Base-by-base conservation (phyloP, 2,797 vertebrate species). In the Luscinia megarhynchos region DNA sequence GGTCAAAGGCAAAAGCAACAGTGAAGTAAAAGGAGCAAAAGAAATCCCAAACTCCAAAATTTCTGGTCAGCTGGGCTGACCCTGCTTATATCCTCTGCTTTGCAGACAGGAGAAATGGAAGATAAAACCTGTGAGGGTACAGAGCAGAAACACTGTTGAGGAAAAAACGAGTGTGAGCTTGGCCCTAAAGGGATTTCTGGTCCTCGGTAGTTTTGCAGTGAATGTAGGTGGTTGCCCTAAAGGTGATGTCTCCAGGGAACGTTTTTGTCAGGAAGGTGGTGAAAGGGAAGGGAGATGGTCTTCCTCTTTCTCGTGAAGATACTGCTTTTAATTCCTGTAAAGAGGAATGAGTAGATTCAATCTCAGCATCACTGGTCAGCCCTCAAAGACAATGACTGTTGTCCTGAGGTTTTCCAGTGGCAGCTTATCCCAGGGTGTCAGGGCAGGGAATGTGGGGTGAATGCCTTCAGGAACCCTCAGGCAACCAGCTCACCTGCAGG, bases 381-480 rank as follows among this genome's bases (percentile, higher is more conserved):
- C 41, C 45, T 85, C 41, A 38, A 76, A 87, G 29, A 15, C 48
- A 38, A 2, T 0, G 3, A 12, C 12, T 73, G 1, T 10, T 21
- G 5, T 58, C 19, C 17, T 2, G 53, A 50, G 50, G 45, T 36
- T 88, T 96, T 58, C 23, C 4, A 6, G 41, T 61, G 66, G 17
- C 45, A 91, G 12, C 18, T 81, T 53, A 21, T 55, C 27, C 34
- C 1, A 11, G 11, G 58, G 17, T 2, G 1, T 30, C 15, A 58
- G 75, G 43, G 23, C 43, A 57, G 50, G 43, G 23, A 50, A 17
- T 1, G 1, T 0, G 34, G 12, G 15, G 8, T 38, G 12, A 29
- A 29, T 59, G 61, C 74, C 83, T 96, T 94, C 41, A 96, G 93
- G 89, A 97, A 32, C 48, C 20, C 8, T 63, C 58, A 87, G 70